phyloP scores from a whole-genome alignment of 2,888 invertebrate species.

The Odontomyia ornata region DNA sequence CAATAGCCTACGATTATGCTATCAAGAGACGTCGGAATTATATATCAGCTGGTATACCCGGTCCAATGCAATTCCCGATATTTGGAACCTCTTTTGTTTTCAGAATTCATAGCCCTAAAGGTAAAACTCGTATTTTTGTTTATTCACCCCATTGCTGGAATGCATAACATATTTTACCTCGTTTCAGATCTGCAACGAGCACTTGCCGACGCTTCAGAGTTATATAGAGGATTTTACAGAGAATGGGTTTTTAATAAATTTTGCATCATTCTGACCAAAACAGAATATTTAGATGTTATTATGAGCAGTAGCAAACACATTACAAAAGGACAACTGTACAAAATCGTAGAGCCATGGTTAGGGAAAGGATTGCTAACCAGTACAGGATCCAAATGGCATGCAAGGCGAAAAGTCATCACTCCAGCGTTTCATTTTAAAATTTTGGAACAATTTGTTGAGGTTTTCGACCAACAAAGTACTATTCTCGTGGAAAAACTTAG shows the following conservation, averaged over 20 bases:
- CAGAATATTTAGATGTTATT: conserved; percentile 15
- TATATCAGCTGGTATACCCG: conserved; percentile 12
- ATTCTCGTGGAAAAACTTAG: conserved; percentile 68
- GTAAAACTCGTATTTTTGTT: neutral
- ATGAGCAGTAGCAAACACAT: conserved; percentile 55
- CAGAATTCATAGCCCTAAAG: neutral
- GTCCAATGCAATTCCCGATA: conserved; percentile 15
- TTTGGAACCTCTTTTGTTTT: conserved; percentile 24
- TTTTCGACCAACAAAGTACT: conserved; percentile 73
- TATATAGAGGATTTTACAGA: conserved; percentile 4
- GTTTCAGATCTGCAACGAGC: too few relatives aligned
- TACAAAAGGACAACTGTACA: conserved; percentile 57
- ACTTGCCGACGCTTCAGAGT: too few relatives aligned
- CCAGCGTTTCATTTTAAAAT: conserved; percentile 84
- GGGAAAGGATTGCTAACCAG: conserved; percentile 59
- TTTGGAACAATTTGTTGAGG: conserved; percentile 75
- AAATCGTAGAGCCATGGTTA: conserved; percentile 57
- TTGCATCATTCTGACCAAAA: neutral
- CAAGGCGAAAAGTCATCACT: conserved; percentile 75
- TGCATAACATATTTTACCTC: too few relatives aligned
- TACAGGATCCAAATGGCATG: conserved; percentile 69
- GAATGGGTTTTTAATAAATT: conserved; percentile 32
- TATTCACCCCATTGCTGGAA: too few relatives aligned
- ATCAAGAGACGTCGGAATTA: conserved; percentile 16
- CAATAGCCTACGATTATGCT: neutral